These are phyloP conservation scores for Calidris pugnax DNA, from an alignment of 2,113 vertebrate species.

Conservation along the genomic window DNA sequence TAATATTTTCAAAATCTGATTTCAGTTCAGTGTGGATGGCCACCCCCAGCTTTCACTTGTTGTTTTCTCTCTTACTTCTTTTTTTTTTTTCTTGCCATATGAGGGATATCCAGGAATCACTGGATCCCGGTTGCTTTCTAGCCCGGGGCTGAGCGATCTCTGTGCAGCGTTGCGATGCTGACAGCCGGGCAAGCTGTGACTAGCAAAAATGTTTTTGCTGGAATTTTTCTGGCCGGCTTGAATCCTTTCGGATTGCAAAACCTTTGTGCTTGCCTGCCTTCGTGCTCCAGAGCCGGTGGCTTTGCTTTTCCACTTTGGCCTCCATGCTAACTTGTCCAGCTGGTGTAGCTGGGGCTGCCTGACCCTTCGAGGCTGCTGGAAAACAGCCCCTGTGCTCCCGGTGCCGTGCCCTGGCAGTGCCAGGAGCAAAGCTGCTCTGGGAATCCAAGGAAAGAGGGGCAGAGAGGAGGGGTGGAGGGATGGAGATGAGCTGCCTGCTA, in stretches of 20 bases:
- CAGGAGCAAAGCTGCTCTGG: background rate
- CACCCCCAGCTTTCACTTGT: background rate
- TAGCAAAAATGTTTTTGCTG: background rate
- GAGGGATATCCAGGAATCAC: background rate
- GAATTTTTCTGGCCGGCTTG: background rate
- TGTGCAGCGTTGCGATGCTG: fast-evolving
- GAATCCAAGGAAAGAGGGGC: background rate
- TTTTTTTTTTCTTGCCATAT: fast-evolving
- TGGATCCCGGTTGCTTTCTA: background rate
- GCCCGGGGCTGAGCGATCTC: fast-evolving
- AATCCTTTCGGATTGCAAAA: background rate
- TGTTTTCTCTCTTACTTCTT: background rate
- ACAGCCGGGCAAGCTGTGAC: background rate
- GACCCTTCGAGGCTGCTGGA: background rate
- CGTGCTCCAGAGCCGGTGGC: background rate
- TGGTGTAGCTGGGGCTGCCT: background rate
- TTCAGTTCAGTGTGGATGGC: background rate
- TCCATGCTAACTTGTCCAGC: fast-evolving
- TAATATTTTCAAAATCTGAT: background rate
- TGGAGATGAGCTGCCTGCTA: background rate
- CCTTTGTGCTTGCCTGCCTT: background rate
- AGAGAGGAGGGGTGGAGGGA: background rate
- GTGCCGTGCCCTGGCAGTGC: background rate
- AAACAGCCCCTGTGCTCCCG: background rate
- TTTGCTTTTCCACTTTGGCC: background rate